Evolutionary conservation across 1,140 invertebrate genomes (phyloP), one percentile per base, ranked within the genome.

Genomic region (Scaptomyza montana): DNA sequence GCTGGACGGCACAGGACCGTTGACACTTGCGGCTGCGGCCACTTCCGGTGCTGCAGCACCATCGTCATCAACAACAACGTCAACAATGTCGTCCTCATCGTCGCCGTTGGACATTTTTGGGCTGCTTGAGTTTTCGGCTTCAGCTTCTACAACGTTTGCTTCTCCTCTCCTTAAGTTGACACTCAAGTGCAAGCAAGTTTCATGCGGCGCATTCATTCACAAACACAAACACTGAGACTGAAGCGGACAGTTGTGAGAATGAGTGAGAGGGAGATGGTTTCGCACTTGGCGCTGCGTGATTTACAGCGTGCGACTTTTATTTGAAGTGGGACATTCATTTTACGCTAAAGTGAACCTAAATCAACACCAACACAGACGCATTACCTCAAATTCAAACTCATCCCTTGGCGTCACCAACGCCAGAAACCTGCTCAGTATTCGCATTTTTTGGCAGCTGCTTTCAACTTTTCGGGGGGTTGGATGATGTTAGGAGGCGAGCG

Each of bases 261-360:
- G 39, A 43, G 39, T 4, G 39, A 43, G 12, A 43, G 3, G 74
- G 68, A 67, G 65, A 77, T 59, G 82, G 50, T 87, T 49, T 65
- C 55, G 74, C 80, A 65, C 61, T 76, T 76, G 75, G 65, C 45
- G 60, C 70, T 73, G 65, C 63, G 79, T 87, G 85, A 89, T 87
- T 87, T 87, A 87, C 84, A 89, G 84, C 80, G 76, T 89, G 84
- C 79, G 79, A 89, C 84, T 87, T 87, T 89, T 84, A 87, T 87
- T 87, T 87, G 85, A 87, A 87, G 84, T 87, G 84, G 84, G 79
- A 89, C 84, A 87, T 87, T 87, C 85, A 87, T 87, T 87, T 87
- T 80, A 89, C 84, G 84, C 84, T 89, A 84, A 87, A 87, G 84
- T 87, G 84, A 89, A 87, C 85, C 79, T 89, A 87, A 87, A 87